A percentile compares a stretch with the other conserved stretches of the same genome.
phyloP scores from a whole-genome alignment of 2,888 invertebrate species.

The Tipula helvola region DNA sequence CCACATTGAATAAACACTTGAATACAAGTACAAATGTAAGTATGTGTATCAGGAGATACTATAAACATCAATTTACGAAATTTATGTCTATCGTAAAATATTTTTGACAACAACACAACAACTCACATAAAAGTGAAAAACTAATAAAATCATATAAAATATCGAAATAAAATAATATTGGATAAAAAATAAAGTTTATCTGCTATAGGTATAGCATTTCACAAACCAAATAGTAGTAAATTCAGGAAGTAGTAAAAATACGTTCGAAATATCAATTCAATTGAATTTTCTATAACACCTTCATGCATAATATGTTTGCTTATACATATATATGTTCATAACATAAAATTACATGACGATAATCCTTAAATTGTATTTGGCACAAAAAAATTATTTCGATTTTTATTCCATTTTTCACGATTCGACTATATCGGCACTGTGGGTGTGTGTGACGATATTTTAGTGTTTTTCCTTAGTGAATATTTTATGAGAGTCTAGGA shows the following conservation, averaged over 20 bases:
- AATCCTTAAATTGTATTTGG: background rate
- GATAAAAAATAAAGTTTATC: background rate
- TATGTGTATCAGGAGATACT: no score
- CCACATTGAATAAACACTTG: no score
- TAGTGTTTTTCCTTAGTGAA: background rate
- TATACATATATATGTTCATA: background rate
- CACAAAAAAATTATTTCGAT: background rate
- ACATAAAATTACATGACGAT: background rate
- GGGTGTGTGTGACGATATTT: background rate
- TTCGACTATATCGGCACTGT: background rate
- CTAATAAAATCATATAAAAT: slow-evolving; percentile 4
- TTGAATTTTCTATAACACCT: background rate
- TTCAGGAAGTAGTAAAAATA: background rate
- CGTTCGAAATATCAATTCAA: background rate
- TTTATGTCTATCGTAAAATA: background rate
- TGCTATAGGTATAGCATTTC: background rate
- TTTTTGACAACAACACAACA: background rate
- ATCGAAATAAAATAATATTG: background rate
- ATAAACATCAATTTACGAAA: background rate
- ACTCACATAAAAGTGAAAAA: background rate
- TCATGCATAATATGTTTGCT: no score
- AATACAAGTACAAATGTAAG: no score
- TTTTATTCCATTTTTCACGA: background rate
- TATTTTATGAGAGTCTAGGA: background rate
- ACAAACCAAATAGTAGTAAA: background rate